Percentiles rank a stretch among this genome's conserved stretches.
Conservation (phyloP, 1,140 invertebrate genomes). For the Nasonia vitripennis region DNA sequence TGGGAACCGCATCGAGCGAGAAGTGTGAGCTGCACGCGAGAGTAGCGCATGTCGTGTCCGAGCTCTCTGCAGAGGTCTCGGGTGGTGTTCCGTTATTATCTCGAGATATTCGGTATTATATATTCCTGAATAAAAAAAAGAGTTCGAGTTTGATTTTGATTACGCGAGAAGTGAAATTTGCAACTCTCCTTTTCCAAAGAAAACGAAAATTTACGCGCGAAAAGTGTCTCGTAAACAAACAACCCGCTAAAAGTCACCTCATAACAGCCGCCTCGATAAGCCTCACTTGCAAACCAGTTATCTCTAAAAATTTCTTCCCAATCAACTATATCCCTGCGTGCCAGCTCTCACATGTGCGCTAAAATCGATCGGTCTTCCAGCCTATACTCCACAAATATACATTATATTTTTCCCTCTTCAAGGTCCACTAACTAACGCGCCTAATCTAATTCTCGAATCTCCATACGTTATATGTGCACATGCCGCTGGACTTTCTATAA, state of each 20-base stretch:
- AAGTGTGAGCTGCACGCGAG: no score
- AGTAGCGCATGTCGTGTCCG: background rate
- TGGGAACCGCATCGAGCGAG: background rate
- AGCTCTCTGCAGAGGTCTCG: background rate
- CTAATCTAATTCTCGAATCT: slow-evolving; percentile 19
- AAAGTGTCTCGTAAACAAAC: background rate
- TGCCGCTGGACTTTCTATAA: slow-evolving; percentile 6
- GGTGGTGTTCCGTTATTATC: background rate
- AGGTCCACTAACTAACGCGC: slow-evolving; percentile 8
- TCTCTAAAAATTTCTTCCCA: background rate
- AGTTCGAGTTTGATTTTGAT: no score
- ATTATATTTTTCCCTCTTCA: background rate
- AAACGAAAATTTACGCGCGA: background rate
- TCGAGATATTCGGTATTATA: no score
- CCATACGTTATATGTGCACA: background rate
- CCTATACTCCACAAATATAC: background rate
- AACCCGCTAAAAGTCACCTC: background rate
- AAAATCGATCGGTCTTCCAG: background rate
- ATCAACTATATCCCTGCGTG: background rate
- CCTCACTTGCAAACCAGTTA: background rate
- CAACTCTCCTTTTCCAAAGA: background rate
- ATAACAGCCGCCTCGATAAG: background rate
- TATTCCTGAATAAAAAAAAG: no score
- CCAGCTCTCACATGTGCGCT: background rate
- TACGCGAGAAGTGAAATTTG: background rate